Percentiles rank a stretch among this genome's conserved stretches.
These are phyloP conservation scores for Iguana delicatissima DNA, from an alignment of 2,797 vertebrate genomes.

Conservation along the genomic window DNA sequence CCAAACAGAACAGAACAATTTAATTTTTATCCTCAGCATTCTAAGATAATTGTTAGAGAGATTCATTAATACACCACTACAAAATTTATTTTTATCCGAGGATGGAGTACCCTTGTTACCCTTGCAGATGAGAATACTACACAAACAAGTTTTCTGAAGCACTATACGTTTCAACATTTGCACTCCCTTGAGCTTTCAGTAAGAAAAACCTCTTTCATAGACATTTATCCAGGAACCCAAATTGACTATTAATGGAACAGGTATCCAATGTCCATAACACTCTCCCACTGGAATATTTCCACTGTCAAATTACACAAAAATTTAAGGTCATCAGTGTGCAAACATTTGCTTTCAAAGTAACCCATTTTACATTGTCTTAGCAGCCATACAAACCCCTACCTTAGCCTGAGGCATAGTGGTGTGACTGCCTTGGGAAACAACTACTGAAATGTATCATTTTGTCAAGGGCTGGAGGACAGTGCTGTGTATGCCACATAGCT, in stretches of 20 bases:
- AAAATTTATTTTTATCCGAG: slow-evolving; percentile 65
- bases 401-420: too few relatives aligned
- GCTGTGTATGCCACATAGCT: too few relatives aligned
- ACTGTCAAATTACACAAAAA: slow-evolving; percentile 2
- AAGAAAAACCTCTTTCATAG: not conserved
- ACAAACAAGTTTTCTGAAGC: slow-evolving; percentile 34
- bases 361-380: not conserved
- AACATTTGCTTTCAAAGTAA: not conserved
- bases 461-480: too few relatives aligned
- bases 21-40: slow-evolving; percentile 71
- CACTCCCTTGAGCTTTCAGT: not conserved
- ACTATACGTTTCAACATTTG: slow-evolving; percentile 22
- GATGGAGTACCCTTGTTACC: slow-evolving; percentile 45
- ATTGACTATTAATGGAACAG: not conserved
- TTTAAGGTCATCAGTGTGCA: slow-evolving; percentile 36
- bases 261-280: slow-evolving; percentile 40
- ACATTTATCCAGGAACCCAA: slow-evolving; percentile 3
- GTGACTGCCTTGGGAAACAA: too few relatives aligned
- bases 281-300: not conserved
- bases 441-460: too few relatives aligned
- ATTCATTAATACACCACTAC: slow-evolving; percentile 68
- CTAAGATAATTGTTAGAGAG: slow-evolving; percentile 69
- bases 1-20: slow-evolving; percentile 72
- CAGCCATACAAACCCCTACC: not conserved
- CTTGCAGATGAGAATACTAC: slow-evolving; percentile 34